Base-by-base conservation (phyloP, 2,888 invertebrate genomes). In the Aphidoletes aphidimyza region DNA sequence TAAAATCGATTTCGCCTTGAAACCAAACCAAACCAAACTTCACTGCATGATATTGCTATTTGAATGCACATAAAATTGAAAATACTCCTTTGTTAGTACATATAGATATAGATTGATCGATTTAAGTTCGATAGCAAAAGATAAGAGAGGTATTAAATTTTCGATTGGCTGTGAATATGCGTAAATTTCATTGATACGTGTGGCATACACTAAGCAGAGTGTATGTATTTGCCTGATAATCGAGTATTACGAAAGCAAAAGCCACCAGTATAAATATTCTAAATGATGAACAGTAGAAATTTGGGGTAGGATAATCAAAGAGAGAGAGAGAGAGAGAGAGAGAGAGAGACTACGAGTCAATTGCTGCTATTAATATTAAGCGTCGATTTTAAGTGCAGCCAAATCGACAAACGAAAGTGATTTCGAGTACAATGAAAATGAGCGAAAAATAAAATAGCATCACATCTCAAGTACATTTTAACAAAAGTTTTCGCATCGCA, bases 391-490 rank as follows among this genome's bases (percentile, higher is more conserved):
- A 69, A 69, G 30, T 34, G 26, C 9, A 34, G 30, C 30, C 14
- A 69, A 69, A 69, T 69, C 30, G 69, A 69, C 69, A 54, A 39
- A 69, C 34, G 69, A 69, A 69, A 69, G 69, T 69, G 69, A 69
- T 69, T 69, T 69, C 30, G 34, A 69, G 69, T 30, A 30, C 34
- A 69, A 69, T 69, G n/a, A n/a, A n/a, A n/a, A n/a, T n/a, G n/a
- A n/a, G n/a, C n/a, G n/a, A 69, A 69, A 69, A 69, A 69, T 69
- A 69, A 69, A 30, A 69, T 30, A 69, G 30, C 69, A 69, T 30
- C 14, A 14, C 14, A 14, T 69, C 14, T 42, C 11, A 69, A 69
- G 69, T 69, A 69, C 34, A 69, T 30, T 30, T 69, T 30, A 30
- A 69, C 30, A 54, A 54, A 54, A 54, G 22, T 69, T 69, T 69